Base-by-base conservation (phyloP, 2,113 vertebrate species). In the Ceyx cyanopectus region DNA sequence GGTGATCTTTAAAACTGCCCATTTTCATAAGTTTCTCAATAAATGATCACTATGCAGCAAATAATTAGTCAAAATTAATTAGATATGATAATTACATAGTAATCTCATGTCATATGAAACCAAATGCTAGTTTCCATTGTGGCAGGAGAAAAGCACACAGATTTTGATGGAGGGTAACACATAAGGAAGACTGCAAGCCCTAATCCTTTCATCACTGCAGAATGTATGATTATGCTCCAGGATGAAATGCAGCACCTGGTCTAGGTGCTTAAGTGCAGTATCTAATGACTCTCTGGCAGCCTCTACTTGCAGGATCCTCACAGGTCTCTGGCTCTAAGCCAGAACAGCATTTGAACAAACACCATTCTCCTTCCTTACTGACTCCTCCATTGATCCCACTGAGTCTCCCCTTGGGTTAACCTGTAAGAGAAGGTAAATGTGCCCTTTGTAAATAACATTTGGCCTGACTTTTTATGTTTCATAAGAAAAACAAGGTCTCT, bases 401-500 rank as follows among this genome's bases (percentile, higher is more conserved):
- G 29, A 45, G 21, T 2, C 1, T 32, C 16, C 15, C 24, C 6
- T 51, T 1, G 1, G 23, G 18, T 77, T 69, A 87, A 81, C 23
- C 3, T 68, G 12, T 30, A 72, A 66, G 21, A 65, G 9, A 7
- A 57, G 24, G 14, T 41, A 46, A 6, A 37, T 37, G 37, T 12
- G 30, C 9, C 9, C 30, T 76, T 53, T 62, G n/a, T 58, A 58
- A 74, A 15, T 45, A 30, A n/a, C 0, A 0, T 48, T 74, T 46
- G 12, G 19, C n/a, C 16, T 45, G 14, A 34, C 1, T 2, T 80
- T 81, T 68, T 50, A 34, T 17, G 4, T 58, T 69, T 50, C 18
- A 12, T 45, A 18, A 21, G 20, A 19, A 60, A 54, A 79, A 43
- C 1, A 27, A 0, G 0, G 18, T 50, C 1, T 57, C 26, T 53